Percentiles rank a stretch among this genome's conserved stretches.
Conservation (phyloP, 2,888 invertebrate species). For the Gasteruption jaculator region DNA sequence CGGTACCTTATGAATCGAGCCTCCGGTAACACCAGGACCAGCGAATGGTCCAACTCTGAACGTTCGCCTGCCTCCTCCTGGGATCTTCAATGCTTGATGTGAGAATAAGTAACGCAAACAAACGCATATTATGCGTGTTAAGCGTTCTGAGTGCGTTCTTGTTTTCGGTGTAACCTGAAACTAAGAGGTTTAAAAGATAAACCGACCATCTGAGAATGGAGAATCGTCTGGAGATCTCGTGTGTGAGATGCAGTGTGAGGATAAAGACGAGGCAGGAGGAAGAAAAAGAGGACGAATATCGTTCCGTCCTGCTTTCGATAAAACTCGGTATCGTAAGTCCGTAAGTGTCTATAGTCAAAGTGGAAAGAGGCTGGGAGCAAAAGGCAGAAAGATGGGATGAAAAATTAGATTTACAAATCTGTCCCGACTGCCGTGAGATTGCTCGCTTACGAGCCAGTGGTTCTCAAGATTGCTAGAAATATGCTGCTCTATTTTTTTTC, state of each 20-base stretch:
- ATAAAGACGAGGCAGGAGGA: slow-evolving; percentile 9
- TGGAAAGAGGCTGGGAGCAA: slow-evolving; percentile 10
- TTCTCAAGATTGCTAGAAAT: slow-evolving; percentile 20
- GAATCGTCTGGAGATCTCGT: slow-evolving; percentile 41
- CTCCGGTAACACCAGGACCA: too few species aligned
- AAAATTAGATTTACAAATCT: slow-evolving; percentile 49
- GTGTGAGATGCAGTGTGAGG: slow-evolving; percentile 28
- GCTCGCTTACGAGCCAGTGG: slow-evolving; percentile 30
- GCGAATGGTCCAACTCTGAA: too few species aligned
- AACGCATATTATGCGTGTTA: slow-evolving; percentile 44
- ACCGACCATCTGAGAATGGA: slow-evolving; percentile 44
- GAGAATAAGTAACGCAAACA: slow-evolving; percentile 45
- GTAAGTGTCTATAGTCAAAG: too few species aligned
- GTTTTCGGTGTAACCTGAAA: slow-evolving; percentile 52
- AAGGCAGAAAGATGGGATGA: slow-evolving; percentile 35
- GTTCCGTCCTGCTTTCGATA: too few species aligned
- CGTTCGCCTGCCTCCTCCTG: too few species aligned
- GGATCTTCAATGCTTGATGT: too few species aligned
- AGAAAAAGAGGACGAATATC: slow-evolving; percentile 10
- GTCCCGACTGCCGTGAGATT: slow-evolving; percentile 42
- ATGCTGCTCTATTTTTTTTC: background rate
- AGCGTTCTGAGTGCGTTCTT: slow-evolving; percentile 47
- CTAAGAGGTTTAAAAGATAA: slow-evolving; percentile 51
- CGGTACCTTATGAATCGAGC: too few species aligned
- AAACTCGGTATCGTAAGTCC: slow-evolving; percentile 5